Evolutionary conservation across 2,797 vertebrate genomes (phyloP).

Genomic region (Brachyrhaphis roseni): DNA sequence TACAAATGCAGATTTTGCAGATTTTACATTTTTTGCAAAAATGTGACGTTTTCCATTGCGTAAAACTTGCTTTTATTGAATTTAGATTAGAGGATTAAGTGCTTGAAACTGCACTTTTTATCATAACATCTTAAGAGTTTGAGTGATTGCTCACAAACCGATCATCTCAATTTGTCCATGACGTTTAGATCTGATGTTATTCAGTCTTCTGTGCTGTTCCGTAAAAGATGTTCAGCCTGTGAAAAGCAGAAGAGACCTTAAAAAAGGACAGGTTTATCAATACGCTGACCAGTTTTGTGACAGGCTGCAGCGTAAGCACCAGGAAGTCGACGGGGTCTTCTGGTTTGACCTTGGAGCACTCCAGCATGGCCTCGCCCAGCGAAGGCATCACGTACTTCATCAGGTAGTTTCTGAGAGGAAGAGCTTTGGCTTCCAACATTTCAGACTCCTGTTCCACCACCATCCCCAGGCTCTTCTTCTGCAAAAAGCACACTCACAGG

Average conservation of each 20-base stretch:
- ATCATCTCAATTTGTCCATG: neutral
- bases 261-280: neutral
- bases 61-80: neutral
- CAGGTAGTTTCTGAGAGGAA: conserved; percentile 90
- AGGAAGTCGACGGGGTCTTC: conserved; percentile 92
- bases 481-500: neutral
- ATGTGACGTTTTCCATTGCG: neutral
- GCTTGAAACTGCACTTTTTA: neutral
- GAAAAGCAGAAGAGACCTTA: conserved; percentile 43
- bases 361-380: conserved; percentile 84
- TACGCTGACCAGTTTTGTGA: neutral
- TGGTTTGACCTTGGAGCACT: conserved; percentile 87
- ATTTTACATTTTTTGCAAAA: neutral
- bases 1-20: neutral
- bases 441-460: conserved; percentile 87
- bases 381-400: conserved; percentile 93
- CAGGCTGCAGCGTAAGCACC: conserved; percentile 71
- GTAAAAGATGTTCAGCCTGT: conserved; percentile 92
- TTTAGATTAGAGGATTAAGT: neutral
- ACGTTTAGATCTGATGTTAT: neutral
- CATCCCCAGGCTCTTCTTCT: conserved; percentile 85
- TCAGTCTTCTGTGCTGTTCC: conserved; percentile 75
- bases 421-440: conserved; percentile 82
- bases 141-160: neutral
- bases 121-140: neutral